Evolutionary conservation across 2,113 vertebrate genomes (phyloP).

Genomic region (Globicephala melas): DNA sequence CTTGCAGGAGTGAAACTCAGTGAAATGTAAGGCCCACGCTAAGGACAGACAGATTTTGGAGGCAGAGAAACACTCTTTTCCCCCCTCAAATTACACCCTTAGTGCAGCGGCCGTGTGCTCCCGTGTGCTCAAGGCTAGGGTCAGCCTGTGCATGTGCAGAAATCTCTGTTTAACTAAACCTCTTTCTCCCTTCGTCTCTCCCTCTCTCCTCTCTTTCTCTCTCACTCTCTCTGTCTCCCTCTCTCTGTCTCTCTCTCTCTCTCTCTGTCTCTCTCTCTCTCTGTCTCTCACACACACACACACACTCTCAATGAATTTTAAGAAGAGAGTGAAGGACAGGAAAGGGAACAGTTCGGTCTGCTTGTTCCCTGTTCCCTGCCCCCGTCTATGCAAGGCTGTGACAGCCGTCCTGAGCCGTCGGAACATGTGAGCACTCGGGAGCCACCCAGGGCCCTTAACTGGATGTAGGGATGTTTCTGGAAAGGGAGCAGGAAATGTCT

Average conservation of each 20-base stretch:
- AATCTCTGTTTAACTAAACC: background rate
- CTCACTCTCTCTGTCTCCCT: no score
- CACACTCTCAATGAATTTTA: background rate
- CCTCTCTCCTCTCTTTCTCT: no score
- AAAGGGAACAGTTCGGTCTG: background rate
- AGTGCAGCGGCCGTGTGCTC: background rate
- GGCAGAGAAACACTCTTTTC: background rate
- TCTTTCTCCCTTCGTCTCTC: background rate
- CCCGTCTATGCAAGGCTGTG: background rate
- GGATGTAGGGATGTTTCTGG: background rate
- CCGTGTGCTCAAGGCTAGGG: background rate
- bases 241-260: fast-evolving
- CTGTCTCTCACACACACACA: background rate
- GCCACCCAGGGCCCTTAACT: fast-evolving
- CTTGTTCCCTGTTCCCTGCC: fast-evolving
- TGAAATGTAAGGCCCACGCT: background rate
- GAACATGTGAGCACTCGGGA: background rate
- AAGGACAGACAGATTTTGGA: background rate
- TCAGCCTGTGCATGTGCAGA: no score
- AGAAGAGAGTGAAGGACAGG: background rate
- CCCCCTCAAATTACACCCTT: background rate
- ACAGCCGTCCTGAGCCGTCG: background rate
- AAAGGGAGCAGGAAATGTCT: background rate
- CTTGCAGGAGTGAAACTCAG: background rate
- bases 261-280: fast-evolving